Percentiles rank a stretch among this genome's conserved stretches.
Evolutionary conservation across 2,113 vertebrate genomes (phyloP).

Genomic region (Chroicocephalus ridibundus): DNA sequence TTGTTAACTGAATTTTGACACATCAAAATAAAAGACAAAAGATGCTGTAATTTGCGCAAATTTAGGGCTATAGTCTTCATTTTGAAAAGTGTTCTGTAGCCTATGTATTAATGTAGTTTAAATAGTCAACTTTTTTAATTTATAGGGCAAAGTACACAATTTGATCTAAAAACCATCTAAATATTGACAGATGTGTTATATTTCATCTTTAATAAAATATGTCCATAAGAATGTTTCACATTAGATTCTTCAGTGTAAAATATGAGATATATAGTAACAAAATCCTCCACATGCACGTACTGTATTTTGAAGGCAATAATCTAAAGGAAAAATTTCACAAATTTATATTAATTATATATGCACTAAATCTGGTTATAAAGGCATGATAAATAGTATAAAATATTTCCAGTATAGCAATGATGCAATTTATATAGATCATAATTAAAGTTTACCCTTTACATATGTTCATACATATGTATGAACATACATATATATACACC

Average conservation of each 20-base stretch:
- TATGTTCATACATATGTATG: too few relatives aligned
- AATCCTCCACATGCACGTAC: not conserved
- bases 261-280: not conserved
- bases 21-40: conserved; percentile 22
- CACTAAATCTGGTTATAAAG: conserved; percentile 36
- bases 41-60: conserved; percentile 16
- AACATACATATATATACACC: not conserved
- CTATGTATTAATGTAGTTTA: conserved; percentile 30
- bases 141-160: conserved; percentile 46
- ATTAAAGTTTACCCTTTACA: not conserved
- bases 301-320: not conserved
- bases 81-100: conserved; percentile 15
- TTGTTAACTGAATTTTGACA: conserved; percentile 17
- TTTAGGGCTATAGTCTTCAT: conserved; percentile 1
- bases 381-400: not conserved
- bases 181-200: conserved; percentile 30
- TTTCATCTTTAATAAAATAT: conserved; percentile 55
- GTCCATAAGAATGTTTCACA: conserved; percentile 11
- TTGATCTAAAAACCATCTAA: not conserved
- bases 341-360: not conserved
- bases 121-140: conserved; percentile 43
- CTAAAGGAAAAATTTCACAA: not conserved
- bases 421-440: not conserved
- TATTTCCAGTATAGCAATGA: not conserved
- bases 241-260: conserved; percentile 27